A percentile compares a stretch with the other conserved stretches of the same genome.
Evolutionary conservation across 2,113 vertebrate genomes (phyloP).

Genomic region (Eonycteris spelaea): DNA sequence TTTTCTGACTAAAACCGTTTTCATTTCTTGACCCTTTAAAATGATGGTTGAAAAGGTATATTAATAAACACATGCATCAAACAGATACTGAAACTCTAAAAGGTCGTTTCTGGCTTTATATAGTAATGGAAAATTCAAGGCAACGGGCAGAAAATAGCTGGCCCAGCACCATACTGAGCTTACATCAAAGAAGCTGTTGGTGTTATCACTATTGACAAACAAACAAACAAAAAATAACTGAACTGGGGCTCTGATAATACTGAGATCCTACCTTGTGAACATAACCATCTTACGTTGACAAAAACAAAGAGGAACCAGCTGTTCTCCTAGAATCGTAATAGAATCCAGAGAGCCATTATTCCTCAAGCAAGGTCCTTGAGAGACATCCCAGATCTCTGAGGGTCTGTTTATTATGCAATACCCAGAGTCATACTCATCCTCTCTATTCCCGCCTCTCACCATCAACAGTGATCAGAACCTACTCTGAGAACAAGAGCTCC

Average conservation of each 20-base stretch:
- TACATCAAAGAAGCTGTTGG: slow-evolving; percentile 60
- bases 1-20: slow-evolving; percentile 1
- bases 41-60: background rate
- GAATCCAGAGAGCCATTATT: background rate
- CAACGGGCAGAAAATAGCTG: slow-evolving; percentile 59
- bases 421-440: background rate
- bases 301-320: slow-evolving; percentile 2
- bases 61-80: slow-evolving; percentile 7
- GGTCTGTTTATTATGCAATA: background rate
- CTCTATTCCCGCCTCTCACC: background rate
- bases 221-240: slow-evolving; percentile 16
- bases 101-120: slow-evolving; percentile 61
- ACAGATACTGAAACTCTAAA: slow-evolving; percentile 42
- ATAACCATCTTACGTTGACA: slow-evolving; percentile 36
- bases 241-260: background rate
- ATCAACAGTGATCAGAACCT: background rate
- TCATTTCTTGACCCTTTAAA: slow-evolving; percentile 38
- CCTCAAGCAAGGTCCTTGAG: background rate
- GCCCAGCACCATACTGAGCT: slow-evolving; percentile 6
- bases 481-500: background rate
- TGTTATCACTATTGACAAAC: slow-evolving; percentile 39
- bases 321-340: background rate
- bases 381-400: background rate
- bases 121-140: slow-evolving; percentile 67
- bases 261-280: slow-evolving; percentile 9